Evolutionary conservation across 2,113 vertebrate species (phyloP).

Genomic region (Lonchura striata): DNA sequence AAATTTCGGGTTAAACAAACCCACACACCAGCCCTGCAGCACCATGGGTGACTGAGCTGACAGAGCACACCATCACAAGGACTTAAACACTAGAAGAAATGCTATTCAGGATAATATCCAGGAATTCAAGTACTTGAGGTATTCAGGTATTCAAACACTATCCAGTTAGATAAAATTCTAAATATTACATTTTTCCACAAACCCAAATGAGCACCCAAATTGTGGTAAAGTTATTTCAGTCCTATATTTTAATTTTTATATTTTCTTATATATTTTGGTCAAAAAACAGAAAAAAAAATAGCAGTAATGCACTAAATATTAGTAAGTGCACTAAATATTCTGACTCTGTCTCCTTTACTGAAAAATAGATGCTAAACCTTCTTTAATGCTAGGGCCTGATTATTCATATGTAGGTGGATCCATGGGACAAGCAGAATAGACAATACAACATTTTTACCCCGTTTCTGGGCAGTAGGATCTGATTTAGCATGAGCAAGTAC

Average conservation of each 20-base stretch:
- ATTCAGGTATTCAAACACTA: not conserved
- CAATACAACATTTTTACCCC: too few species aligned
- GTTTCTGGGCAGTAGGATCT: not conserved
- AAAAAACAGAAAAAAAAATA: not conserved
- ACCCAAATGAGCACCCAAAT: not conserved
- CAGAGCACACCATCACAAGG: not conserved
- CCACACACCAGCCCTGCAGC: not conserved
- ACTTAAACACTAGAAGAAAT: not conserved
- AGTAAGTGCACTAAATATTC: not conserved
- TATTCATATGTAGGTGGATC: not conserved
- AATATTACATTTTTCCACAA: not conserved
- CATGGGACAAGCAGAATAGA: not conserved
- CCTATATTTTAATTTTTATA: not conserved
- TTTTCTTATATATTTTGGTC: not conserved
- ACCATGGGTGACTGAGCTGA: not conserved
- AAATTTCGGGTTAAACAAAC: not conserved
- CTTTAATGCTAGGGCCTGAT: not conserved
- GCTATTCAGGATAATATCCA: not conserved
- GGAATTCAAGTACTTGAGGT: not conserved
- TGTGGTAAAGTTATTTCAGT: not conserved
- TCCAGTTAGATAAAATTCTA: not conserved
- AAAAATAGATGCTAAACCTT: too few species aligned
- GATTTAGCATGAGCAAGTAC: not conserved
- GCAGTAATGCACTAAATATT: too few species aligned
- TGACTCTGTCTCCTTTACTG: not conserved